These are phyloP conservation scores for Drosophila buzzatii DNA, from an alignment of 2,888 invertebrate genomes.

Conservation along the genomic window DNA sequence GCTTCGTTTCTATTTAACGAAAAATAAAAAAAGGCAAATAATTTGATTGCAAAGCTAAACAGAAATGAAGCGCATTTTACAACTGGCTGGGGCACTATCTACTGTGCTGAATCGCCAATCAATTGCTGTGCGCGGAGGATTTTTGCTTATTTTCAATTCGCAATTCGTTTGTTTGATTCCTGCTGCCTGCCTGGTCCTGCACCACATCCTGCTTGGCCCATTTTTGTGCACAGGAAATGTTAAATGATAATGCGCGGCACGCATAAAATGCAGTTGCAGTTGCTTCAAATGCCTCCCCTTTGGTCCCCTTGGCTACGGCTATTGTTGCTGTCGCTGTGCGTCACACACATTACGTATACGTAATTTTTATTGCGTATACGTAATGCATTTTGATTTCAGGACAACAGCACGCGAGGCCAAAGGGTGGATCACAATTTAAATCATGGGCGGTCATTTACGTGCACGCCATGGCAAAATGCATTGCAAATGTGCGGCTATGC, in stretches of 20 bases:
- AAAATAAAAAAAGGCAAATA: conserved; percentile 38
- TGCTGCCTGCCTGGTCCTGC: conserved; percentile 11
- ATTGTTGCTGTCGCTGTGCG: conserved; percentile 24
- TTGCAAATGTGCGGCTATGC: conserved; percentile 10
- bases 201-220: conserved; percentile 60
- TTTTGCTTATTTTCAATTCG: conserved; percentile 13
- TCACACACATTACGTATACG: conserved; percentile 71
- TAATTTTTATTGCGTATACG: conserved; percentile 78
- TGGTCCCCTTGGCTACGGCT: neutral
- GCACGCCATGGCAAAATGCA: conserved; percentile 77
- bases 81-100: conserved; percentile 5
- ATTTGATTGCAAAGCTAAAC: conserved; percentile 55
- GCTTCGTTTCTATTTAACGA: conserved; percentile 1
- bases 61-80: conserved; percentile 24
- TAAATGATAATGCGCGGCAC: conserved; percentile 78
- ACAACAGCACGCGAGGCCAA: conserved; percentile 54
- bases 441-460: conserved; percentile 80
- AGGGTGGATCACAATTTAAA: conserved; percentile 69
- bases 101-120: conserved; percentile 47
- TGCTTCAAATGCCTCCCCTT: neutral
- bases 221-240: conserved; percentile 74
- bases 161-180: conserved; percentile 24
- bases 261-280: conserved; percentile 68
- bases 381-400: conserved; percentile 78
- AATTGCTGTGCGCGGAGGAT: conserved; percentile 26